Evolutionary conservation across 2,888 invertebrate species (phyloP).

Genomic region (Pterostichus niger): DNA sequence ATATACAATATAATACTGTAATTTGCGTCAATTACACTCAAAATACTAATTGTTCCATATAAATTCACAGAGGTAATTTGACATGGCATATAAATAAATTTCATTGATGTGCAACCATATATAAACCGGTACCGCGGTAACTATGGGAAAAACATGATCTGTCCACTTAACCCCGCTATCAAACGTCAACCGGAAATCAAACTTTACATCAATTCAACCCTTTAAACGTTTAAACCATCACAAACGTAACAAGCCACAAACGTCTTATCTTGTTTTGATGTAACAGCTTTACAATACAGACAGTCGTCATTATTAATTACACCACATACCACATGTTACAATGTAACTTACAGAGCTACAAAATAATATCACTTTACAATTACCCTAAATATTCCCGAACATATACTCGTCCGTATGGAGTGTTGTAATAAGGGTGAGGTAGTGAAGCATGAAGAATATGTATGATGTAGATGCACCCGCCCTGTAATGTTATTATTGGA

Average conservation of each 20-base stretch:
- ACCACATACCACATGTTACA: background rate
- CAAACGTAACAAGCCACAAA: constrained; percentile 1
- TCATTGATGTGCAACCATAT: background rate
- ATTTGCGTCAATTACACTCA: too few relatives aligned
- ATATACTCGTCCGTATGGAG: background rate
- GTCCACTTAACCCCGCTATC: constrained; percentile 8
- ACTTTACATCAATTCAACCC: background rate
- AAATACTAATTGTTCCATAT: too few relatives aligned
- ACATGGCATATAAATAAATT: too few relatives aligned
- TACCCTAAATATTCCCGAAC: background rate
- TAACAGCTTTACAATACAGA: background rate
- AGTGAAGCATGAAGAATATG: too few relatives aligned
- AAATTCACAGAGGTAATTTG: too few relatives aligned
- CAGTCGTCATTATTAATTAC: constrained; percentile 11
- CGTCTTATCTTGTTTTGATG: constrained; percentile 12
- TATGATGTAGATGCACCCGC: constrained; percentile 69
- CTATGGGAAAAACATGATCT: background rate
- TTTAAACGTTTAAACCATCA: constrained; percentile 4
- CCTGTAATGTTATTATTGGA: constrained; percentile 69
- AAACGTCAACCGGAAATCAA: constrained; percentile 5
- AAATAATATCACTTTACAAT: constrained; percentile 9
- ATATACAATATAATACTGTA: too few relatives aligned
- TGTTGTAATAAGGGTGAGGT: too few relatives aligned
- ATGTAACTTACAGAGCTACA: too few relatives aligned
- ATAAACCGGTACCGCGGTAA: background rate